Percentiles rank a stretch among this genome's conserved stretches.
Conservation (phyloP, 2,797 vertebrate species). For the Natrix natrix region DNA sequence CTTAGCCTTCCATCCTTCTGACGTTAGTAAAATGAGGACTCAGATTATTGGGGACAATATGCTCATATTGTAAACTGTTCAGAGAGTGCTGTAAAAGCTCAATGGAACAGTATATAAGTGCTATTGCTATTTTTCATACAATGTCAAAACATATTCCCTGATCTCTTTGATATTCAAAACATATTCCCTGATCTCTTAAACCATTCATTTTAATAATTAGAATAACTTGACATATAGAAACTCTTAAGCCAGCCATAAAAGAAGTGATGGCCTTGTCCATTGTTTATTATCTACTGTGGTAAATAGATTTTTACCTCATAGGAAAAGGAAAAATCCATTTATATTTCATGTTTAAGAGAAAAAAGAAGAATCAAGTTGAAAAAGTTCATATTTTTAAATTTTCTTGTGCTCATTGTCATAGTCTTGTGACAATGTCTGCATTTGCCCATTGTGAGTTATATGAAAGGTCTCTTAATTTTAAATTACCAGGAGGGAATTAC, state of each 20-base stretch:
- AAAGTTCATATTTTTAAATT: background rate
- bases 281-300: background rate
- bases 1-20: background rate
- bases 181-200: background rate
- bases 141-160: background rate
- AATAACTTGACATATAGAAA: background rate
- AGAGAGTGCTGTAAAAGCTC: background rate
- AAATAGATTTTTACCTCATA: background rate
- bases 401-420: background rate
- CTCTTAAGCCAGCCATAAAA: background rate
- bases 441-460: background rate
- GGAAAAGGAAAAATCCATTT: background rate
- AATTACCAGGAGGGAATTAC: background rate
- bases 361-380: background rate
- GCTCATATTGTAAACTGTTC: background rate
- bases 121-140: background rate
- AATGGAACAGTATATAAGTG: background rate
- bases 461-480: background rate
- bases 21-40: background rate
- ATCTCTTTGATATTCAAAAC: background rate
- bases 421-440: background rate
- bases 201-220: background rate
- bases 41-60: background rate
- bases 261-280: background rate
- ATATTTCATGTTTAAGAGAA: background rate